Evolutionary conservation across 2,113 vertebrate species (phyloP).

Genomic region (Poecilia latipinna): DNA sequence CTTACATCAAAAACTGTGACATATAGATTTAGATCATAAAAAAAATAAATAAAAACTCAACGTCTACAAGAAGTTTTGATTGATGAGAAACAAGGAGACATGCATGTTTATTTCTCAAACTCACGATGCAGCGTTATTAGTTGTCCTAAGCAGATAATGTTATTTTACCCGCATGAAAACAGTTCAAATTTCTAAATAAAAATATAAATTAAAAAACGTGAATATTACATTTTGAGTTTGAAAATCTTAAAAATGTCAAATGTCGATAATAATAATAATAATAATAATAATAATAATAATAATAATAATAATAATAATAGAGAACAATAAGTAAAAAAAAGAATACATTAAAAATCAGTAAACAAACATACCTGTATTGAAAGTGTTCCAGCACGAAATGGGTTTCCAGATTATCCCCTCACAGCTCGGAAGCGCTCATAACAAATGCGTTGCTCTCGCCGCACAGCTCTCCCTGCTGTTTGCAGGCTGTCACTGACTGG

Average conservation of each 20-base stretch:
- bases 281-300: too few species aligned
- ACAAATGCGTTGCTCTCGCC: constrained; percentile 31
- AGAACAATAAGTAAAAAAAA: too few species aligned
- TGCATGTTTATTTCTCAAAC: neutral
- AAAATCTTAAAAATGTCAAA: too few species aligned
- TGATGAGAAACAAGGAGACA: neutral
- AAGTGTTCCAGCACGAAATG: constrained; percentile 31
- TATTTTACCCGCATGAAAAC: too few species aligned
- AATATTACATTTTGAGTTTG: too few species aligned
- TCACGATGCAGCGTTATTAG: neutral
- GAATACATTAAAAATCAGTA: neutral
- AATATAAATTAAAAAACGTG: too few species aligned
- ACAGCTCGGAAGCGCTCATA: constrained; percentile 56
- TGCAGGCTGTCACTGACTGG: constrained; percentile 68
- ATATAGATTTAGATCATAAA: neutral
- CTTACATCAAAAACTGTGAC: neutral
- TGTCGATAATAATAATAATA: too few species aligned
- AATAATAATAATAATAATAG: too few species aligned
- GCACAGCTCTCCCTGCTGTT: constrained; percentile 74
- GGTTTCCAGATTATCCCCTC: constrained; percentile 51
- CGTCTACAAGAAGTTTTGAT: neutral
- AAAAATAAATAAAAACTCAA: neutral
- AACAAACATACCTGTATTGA: constrained; percentile 44
- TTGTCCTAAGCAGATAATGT: too few species aligned
- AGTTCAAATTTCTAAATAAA: too few species aligned